Evolutionary conservation across 2,113 vertebrate species (phyloP), one percentile per base, ranked within the genome.

Genomic region (Neolamprologus brichardi): DNA sequence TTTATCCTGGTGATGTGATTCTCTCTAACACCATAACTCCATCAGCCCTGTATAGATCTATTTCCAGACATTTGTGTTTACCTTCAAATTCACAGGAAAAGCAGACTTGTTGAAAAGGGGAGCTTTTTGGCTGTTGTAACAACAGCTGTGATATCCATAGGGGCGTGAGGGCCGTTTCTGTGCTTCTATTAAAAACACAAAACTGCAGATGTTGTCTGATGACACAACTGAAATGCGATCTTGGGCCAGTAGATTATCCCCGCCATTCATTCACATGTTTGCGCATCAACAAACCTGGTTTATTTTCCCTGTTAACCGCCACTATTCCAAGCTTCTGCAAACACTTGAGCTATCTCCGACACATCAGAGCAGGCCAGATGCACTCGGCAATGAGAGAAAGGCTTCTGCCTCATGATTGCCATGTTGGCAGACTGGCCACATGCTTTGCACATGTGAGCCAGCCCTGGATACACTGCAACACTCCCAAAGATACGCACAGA

Each of bases 121-220:
- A 85, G 89, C 82, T 30, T 60, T 54, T 53, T 25, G 51, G 25
- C 77, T 88, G 91, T 87, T 85, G 87, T 81, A 85, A 86, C 79
- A 88, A 89, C 91, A 95, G 84, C 84, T 88, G 86, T 44, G 85
- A 44, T 30, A 70, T 54, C 8, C 79, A 82, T 90, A 20, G 23
- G 82, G 77, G 87, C 79, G 37, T 44, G 58, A 54, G 60, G 88
- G 84, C 28, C 6, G 28, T 28, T 37, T 39, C 46, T 64, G 80
- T 86, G 91, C n/a, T 92, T 91, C 60, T 46, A 79, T 75, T 88
- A 49, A 14, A 92, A 93, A 92, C 89, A 91, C 41, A 56, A 79
- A 67, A 32, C 52, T 54, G 89, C 91, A 91, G 83, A 90, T 90
- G 87, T 53, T 91, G 88, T 91, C 90, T 88, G 88, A 88, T 79